These are phyloP conservation scores for Callipepla californica DNA, from an alignment of 2,113 vertebrate species.

Conservation along the genomic window DNA sequence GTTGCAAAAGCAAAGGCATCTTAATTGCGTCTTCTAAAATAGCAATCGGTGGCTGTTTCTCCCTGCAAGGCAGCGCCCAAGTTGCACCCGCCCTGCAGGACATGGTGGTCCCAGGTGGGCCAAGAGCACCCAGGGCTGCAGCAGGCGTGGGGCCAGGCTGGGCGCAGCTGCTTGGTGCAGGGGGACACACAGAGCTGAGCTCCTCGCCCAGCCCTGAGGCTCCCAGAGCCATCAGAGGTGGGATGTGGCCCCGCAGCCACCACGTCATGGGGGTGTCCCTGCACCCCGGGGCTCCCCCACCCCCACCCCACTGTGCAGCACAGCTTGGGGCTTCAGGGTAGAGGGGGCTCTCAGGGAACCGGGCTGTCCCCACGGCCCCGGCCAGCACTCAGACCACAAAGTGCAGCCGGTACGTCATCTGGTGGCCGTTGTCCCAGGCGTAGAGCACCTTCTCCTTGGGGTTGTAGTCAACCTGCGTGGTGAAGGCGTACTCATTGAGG, in stretches of 20 bases:
- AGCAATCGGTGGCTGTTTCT: constrained; percentile 6
- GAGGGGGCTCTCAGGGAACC: background rate
- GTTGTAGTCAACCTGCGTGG: constrained; percentile 97
- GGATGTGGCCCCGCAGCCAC: background rate
- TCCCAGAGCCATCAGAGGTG: accelerated
- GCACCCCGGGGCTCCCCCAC: background rate
- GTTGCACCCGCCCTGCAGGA: background rate
- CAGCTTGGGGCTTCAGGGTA: accelerated
- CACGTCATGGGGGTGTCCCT: background rate
- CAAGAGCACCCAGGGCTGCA: background rate
- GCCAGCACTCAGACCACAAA: constrained; percentile 85
- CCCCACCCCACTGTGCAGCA: background rate
- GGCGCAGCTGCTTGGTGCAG: background rate
- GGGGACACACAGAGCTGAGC: background rate
- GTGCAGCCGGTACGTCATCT: constrained; percentile 89
- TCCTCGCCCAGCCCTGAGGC: background rate
- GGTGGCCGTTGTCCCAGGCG: constrained; percentile 97
- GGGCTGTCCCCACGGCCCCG: background rate
- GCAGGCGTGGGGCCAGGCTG: background rate
- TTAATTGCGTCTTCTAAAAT: constrained; percentile 26
- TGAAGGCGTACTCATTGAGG: constrained; percentile 89
- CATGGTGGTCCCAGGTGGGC: background rate
- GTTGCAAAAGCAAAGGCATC: constrained; percentile 45
- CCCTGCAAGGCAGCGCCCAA: background rate
- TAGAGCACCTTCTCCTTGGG: constrained; percentile 95